Percentiles rank a stretch among this genome's conserved stretches.
These are phyloP conservation scores for Ptilonorhynchus violaceus DNA, from an alignment of 2,113 vertebrate genomes.

Conservation along the genomic window DNA sequence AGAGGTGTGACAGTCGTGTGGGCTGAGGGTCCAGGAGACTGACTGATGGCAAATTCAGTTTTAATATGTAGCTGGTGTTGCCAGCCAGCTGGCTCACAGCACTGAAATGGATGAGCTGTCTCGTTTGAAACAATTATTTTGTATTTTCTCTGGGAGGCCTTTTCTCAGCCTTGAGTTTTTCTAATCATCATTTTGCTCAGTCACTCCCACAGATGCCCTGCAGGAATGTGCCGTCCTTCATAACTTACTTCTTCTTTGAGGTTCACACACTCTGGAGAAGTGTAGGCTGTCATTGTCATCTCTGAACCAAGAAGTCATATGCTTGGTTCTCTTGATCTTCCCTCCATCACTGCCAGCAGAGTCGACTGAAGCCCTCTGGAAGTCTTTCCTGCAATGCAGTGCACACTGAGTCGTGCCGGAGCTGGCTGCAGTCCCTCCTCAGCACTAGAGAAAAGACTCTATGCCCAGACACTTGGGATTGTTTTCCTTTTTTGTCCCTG, in stretches of 20 bases:
- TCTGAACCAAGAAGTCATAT: neutral
- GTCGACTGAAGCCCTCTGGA: neutral
- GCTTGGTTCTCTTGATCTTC: neutral
- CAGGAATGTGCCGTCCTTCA: neutral
- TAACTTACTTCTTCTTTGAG: neutral
- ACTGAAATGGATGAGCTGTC: neutral
- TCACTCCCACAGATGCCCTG: neutral
- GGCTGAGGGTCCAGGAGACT: neutral
- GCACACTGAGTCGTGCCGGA: neutral
- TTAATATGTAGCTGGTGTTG: neutral
- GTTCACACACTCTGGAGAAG: neutral
- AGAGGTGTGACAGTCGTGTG: neutral
- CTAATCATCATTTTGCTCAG: neutral
- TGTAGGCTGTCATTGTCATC: neutral
- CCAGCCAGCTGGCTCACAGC: neutral
- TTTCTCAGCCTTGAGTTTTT: neutral
- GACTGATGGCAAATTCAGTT: neutral
- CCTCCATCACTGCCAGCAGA: neutral
- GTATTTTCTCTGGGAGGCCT: neutral
- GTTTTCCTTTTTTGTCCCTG: neutral
- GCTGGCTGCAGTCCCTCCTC: neutral
- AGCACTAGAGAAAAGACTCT: neutral
- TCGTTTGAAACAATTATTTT: neutral
- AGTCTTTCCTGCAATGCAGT: neutral
- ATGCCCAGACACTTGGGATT: neutral